Base-by-base conservation (phyloP, 2,888 invertebrate species). In the Drosophila paramelanica region DNA sequence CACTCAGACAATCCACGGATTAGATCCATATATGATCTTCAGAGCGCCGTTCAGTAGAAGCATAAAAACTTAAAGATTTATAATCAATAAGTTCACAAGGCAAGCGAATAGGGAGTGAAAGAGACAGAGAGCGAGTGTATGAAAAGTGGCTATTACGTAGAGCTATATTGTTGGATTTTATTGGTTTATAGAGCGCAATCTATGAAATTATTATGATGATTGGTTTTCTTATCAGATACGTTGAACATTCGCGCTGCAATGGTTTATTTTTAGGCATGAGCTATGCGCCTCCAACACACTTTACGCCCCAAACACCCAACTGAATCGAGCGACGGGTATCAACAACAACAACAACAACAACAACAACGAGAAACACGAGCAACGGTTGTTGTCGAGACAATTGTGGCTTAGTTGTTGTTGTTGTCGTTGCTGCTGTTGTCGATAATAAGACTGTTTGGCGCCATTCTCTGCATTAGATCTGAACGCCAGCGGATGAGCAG, bases 371-470 rank as follows among this genome's bases (percentile, higher is more conserved):
- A 36, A 5, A 36, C 36, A 13, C 36, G 36, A 36, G 13, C 47
- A 50, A 41, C 20, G 41, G 36, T 52, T 53, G 59, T n/a, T 53
- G 46, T 61, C 31, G 56, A 45, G 51, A 31, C 65, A 53, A 33
- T 64, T 65, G 20, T 65, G 45, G 60, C 27, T 51, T 23, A 49
- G 59, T 49, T 57, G 49, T 42, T 60, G 66, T 45, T 53, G 67
- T 25, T 60, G 56, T 53, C 50, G 57, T 33, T 56, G 42, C 41
- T 58, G 65, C 38, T 55, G 67, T 51, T 50, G 47, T 27, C 49
- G 69, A 68, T 68, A 71, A 86, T 79, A 88, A 84, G 85, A 85
- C 85, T 68, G 84, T 88, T 83, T 88, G 85, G 87, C 85, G 88
- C 88, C 83, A 73, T 78, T 71, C 71, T 53, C 59, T 47, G 64